phyloP scores from a whole-genome alignment of 2,113 vertebrate genomes.

The Lamprologus callipterus region DNA sequence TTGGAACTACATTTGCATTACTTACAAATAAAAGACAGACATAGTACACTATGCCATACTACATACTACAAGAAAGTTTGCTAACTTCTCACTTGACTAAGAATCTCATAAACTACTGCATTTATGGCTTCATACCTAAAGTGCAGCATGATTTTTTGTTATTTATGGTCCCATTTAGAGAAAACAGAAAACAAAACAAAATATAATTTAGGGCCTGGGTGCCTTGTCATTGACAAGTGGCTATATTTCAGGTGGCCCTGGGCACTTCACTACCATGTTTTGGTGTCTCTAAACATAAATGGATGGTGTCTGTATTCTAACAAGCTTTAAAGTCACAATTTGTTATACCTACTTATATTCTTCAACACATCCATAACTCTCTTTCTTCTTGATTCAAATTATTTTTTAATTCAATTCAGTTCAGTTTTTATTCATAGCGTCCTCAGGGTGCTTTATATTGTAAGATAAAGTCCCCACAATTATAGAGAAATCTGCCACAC shows the following conservation, averaged over 20 bases:
- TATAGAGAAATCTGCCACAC: background rate
- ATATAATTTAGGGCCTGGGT: background rate
- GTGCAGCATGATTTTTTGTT: background rate
- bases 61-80: background rate
- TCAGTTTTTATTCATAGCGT: background rate
- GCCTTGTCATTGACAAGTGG: background rate
- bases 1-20: background rate
- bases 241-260: background rate
- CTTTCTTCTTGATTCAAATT: background rate
- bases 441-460: background rate
- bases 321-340: background rate
- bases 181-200: background rate
- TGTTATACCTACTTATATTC: background rate
- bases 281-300: background rate
- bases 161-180: background rate
- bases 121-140: background rate
- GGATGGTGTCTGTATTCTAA: background rate
- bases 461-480: background rate
- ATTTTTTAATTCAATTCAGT: background rate
- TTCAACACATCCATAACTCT: background rate
- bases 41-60: background rate
- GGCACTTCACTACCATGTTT: background rate
- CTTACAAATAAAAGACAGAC: background rate
- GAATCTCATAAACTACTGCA: background rate
- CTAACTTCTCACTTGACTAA: background rate